Percentiles rank a stretch among this genome's conserved stretches.
These are phyloP conservation scores for Gavia stellata DNA, from an alignment of 2,113 vertebrate species.

Conservation along the genomic window DNA sequence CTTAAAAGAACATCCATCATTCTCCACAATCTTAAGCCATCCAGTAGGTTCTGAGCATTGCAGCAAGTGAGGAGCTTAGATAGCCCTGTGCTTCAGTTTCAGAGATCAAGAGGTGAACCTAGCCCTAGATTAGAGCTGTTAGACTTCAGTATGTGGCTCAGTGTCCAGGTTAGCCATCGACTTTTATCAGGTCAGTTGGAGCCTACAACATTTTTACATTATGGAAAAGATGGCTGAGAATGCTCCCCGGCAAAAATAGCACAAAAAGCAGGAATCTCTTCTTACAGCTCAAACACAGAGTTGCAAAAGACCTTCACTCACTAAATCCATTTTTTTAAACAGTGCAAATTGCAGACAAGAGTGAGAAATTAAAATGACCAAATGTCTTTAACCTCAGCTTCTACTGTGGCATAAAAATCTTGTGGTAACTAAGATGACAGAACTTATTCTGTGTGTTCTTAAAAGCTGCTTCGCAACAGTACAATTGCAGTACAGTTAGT, in stretches of 20 bases:
- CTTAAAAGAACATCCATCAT: not conserved
- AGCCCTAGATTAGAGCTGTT: not conserved
- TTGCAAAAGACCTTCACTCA: constrained; percentile 16
- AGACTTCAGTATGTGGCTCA: not conserved
- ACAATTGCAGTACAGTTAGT: not conserved
- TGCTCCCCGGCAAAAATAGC: not conserved
- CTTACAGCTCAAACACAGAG: not conserved
- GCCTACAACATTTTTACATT: not conserved
- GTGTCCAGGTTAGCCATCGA: not conserved
- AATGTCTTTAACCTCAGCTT: not conserved
- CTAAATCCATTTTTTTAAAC: not conserved
- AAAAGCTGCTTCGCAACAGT: not conserved
- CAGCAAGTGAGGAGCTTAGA: not conserved
- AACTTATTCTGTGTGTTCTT: not conserved
- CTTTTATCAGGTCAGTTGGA: not conserved
- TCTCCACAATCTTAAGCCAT: not conserved
- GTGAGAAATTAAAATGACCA: not conserved
- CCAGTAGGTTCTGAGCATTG: not conserved
- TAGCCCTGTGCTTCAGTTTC: not conserved
- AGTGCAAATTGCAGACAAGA: not conserved
- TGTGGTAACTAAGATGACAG: not conserved
- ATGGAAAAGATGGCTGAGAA: not conserved
- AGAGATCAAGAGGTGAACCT: not conserved
- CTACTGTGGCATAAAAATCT: not conserved
- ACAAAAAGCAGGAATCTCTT: not conserved